Conservation (phyloP, 2,797 vertebrate species). For the Nannoperca obscura region DNA sequence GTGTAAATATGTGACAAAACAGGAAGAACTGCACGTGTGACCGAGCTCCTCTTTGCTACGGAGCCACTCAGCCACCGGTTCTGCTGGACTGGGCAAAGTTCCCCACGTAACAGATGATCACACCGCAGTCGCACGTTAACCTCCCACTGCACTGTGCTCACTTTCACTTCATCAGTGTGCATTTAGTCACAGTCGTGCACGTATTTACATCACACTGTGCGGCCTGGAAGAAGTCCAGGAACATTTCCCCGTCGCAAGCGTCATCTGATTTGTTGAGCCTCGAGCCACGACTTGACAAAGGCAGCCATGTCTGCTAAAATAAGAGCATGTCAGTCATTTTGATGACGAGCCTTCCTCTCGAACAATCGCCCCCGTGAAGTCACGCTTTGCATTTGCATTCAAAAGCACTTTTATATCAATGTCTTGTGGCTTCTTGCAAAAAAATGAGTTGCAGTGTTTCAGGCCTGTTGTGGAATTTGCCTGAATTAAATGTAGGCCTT, state of each 20-base stretch:
- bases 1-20: background rate
- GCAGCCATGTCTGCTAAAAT: background rate
- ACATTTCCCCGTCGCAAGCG: background rate
- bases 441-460: constrained; percentile 2
- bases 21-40: background rate
- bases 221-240: background rate
- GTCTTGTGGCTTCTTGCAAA: too few species aligned
- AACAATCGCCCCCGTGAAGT: background rate
- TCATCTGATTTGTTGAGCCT: background rate
- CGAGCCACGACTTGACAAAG: background rate
- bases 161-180: constrained; percentile 1
- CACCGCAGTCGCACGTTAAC: background rate
- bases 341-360: background rate
- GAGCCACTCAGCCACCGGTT: constrained; percentile 1
- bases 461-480: background rate
- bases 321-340: background rate
- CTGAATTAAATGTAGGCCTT: background rate
- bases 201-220: background rate
- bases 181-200: background rate
- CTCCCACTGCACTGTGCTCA: background rate
- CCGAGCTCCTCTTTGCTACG: background rate
- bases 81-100: constrained; percentile 6
- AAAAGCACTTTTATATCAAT: background rate
- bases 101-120: constrained; percentile 10
- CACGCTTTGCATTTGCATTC: background rate